These are phyloP conservation scores for Galaxea fascicularis DNA, from an alignment of 92 coral and sea anemone species.

Conservation along the genomic window DNA sequence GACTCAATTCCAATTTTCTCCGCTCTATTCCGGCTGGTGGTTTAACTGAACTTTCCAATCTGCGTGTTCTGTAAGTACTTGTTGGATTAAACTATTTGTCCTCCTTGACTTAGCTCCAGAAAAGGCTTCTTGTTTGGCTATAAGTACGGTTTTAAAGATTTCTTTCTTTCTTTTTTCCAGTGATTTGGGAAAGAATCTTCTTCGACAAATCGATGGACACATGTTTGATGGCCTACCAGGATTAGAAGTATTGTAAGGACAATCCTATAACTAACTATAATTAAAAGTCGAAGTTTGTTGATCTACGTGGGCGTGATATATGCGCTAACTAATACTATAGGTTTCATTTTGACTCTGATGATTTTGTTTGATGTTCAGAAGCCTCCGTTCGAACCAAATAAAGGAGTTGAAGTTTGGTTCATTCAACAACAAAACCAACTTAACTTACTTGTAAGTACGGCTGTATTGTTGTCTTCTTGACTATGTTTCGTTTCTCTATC, in stretches of 20 bases:
- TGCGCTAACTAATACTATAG: background rate
- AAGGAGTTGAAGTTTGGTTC: conserved; percentile 12
- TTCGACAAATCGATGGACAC: background rate
- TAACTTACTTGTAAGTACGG: conserved; percentile 33
- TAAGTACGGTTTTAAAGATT: no score
- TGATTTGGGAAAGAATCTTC: conserved; percentile 29
- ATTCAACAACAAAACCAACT: conserved; percentile 6
- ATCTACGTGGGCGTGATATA: no score
- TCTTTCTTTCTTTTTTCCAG: background rate
- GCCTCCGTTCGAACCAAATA: conserved; percentile 28
- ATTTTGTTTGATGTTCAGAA: background rate
- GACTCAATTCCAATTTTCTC: conserved; percentile 29
- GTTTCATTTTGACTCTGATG: background rate
- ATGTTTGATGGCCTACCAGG: background rate
- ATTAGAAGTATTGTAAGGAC: conserved; percentile 24
- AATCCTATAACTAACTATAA: no score
- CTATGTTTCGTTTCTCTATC: background rate
- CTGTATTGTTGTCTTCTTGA: background rate
- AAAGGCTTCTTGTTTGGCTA: no score
- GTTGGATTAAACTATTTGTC: background rate
- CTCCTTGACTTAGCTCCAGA: no score
- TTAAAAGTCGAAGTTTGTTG: no score
- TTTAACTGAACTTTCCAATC: background rate
- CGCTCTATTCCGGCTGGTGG: conserved; percentile 5
- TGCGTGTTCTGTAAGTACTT: conserved; percentile 14